Percentiles rank a stretch among this genome's conserved stretches.
Evolutionary conservation across 2,797 vertebrate genomes (phyloP).

Genomic region (Serranus cabrilla): DNA sequence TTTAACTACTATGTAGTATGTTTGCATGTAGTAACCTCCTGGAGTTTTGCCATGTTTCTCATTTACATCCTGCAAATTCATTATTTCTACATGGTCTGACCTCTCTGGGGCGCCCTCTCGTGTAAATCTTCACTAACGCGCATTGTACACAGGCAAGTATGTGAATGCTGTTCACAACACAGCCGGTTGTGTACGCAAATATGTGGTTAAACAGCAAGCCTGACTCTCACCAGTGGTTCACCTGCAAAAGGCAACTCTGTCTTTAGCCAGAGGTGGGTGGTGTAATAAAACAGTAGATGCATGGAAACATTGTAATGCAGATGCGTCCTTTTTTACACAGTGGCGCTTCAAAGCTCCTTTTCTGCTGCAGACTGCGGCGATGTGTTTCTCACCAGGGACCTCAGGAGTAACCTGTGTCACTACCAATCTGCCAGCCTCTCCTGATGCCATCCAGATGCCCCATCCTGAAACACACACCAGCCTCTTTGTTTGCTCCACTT

Average conservation of each 20-base stretch:
- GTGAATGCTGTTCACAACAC: too few species aligned
- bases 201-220: too few species aligned
- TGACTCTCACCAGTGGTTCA: constrained; percentile 27
- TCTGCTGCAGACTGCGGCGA: constrained; percentile 71
- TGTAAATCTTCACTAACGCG: too few species aligned
- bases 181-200: too few species aligned
- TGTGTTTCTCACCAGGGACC: constrained; percentile 88
- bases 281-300: constrained; percentile 18
- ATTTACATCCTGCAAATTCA: too few species aligned
- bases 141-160: too few species aligned
- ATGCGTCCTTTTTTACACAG: constrained; percentile 43
- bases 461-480: constrained; percentile 94
- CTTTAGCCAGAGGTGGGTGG: constrained; percentile 27
- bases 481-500: constrained; percentile 92
- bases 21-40: too few species aligned
- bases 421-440: constrained; percentile 86
- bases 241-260: constrained; percentile 43
- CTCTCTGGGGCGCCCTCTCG: too few species aligned
- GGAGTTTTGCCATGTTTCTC: too few species aligned
- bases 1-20: too few species aligned
- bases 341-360: constrained; percentile 81
- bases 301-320: constrained; percentile 40
- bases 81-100: too few species aligned
- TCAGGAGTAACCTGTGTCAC: constrained; percentile 93
- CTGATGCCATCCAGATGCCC: constrained; percentile 93